phyloP scores from a whole-genome alignment of 2,797 vertebrate genomes.

The Danio kyathit region DNA sequence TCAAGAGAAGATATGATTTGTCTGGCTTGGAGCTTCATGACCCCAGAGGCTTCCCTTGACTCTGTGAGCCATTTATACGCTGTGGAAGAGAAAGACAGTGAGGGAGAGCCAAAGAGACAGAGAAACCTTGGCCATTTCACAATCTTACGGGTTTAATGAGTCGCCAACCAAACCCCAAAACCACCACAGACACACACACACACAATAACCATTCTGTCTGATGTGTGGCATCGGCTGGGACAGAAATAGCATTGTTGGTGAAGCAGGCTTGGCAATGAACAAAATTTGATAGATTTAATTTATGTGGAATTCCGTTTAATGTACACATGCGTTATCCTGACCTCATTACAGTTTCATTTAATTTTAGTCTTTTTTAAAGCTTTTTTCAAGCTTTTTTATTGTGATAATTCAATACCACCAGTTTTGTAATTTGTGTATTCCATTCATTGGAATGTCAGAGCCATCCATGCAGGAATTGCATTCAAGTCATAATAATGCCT shows the following conservation, averaged over 20 bases:
- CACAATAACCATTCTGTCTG: conserved; percentile 48
- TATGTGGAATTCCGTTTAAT: conserved; percentile 32
- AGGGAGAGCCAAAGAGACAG: conserved; percentile 32
- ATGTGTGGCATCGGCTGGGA: conserved; percentile 54
- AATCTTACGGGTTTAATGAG: conserved; percentile 64
- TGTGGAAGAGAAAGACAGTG: conserved; percentile 47
- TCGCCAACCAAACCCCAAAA: conserved; percentile 51
- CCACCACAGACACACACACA: conserved; percentile 49
- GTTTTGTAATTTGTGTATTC: not conserved
- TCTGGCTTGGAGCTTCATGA: conserved; percentile 61
- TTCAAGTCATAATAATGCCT: conserved; percentile 5
- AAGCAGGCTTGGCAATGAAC: conserved; percentile 50
- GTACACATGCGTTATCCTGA: conserved; percentile 50
- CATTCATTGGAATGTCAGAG: not conserved
- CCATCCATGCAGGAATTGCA: not conserved
- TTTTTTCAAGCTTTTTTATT: not conserved
- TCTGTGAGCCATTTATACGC: conserved; percentile 61
- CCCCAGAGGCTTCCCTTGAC: conserved; percentile 59
- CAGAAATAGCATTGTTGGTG: conserved; percentile 57
- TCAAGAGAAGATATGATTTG: conserved; percentile 57
- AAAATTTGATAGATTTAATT: conserved; percentile 48
- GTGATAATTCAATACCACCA: not conserved
- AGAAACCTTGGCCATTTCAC: conserved; percentile 59
- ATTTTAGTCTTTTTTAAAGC: not conserved
- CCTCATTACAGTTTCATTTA: conserved; percentile 32